Conservation (phyloP, 2,113 vertebrate genomes). For the Sitta europaea region DNA sequence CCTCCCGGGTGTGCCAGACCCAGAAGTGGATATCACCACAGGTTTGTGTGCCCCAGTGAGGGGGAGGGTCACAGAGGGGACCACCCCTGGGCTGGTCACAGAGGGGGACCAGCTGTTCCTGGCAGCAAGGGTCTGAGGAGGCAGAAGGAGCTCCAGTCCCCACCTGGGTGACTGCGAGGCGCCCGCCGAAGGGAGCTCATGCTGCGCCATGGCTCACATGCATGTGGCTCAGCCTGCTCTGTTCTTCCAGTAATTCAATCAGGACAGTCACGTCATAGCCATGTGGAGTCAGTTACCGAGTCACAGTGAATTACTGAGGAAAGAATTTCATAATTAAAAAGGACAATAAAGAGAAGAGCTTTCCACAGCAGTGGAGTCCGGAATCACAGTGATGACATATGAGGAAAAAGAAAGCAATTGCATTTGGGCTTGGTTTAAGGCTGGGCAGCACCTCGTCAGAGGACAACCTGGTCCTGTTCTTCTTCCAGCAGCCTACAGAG, state of each 20-base stretch:
- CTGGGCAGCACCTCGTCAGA: neutral
- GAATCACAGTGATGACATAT: conserved; percentile 20
- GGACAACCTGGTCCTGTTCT: neutral
- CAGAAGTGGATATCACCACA: neutral
- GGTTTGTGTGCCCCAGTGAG: fast-evolving
- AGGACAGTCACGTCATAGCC: conserved; percentile 57
- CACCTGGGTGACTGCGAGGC: neutral
- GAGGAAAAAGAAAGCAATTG: conserved; percentile 19
- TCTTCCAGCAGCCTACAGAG: neutral
- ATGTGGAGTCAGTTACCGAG: conserved; percentile 64
- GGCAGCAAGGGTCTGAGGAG: fast-evolving
- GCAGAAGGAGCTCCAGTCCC: neutral
- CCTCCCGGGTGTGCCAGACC: fast-evolving
- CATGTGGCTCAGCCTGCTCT: neutral
- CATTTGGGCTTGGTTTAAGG: neutral
- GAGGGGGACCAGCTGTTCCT: fast-evolving
- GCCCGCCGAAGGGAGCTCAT: neutral
- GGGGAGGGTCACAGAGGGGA: fast-evolving
- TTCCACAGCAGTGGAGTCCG: conserved; percentile 48
- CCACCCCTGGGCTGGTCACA: neutral
- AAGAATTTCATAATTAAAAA: conserved; percentile 60
- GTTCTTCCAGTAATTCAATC: conserved; percentile 53
- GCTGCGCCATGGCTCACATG: neutral
- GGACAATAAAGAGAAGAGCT: conserved; percentile 59
- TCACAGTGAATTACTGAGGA: conserved; percentile 65